A percentile compares a stretch with the other conserved stretches of the same genome.
Evolutionary conservation across 2,888 invertebrate genomes (phyloP).

Genomic region (Tiphia femorata): DNA sequence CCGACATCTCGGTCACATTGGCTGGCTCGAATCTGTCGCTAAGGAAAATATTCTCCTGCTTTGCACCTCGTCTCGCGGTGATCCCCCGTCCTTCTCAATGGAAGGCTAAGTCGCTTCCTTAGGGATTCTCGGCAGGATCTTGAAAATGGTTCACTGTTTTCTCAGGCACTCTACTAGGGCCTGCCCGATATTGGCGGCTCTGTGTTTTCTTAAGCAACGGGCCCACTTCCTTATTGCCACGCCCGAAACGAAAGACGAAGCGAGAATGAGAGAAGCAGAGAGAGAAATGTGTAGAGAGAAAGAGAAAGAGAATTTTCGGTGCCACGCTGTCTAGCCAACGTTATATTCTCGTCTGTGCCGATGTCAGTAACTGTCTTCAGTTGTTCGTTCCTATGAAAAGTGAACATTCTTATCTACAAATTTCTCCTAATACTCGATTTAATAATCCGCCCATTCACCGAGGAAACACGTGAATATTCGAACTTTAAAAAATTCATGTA

Average conservation of each 20-base stretch:
- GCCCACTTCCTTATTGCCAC: conserved; percentile 67
- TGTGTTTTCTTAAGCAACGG: conserved; percentile 66
- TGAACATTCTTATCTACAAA: too few relatives aligned
- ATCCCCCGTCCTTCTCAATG: conserved; percentile 21
- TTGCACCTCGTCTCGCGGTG: too few relatives aligned
- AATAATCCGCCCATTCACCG: too few relatives aligned
- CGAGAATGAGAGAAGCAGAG: conserved; percentile 7
- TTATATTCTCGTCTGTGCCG: too few relatives aligned
- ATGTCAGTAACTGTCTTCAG: too few relatives aligned
- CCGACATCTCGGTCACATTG: too few relatives aligned
- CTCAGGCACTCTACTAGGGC: conserved; percentile 58
- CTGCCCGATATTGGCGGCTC: conserved; percentile 63
- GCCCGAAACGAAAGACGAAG: conserved; percentile 27
- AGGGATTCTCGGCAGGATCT: conserved; percentile 36
- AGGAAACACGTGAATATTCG: too few relatives aligned
- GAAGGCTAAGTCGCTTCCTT: conserved; percentile 17
- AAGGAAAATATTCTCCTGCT: too few relatives aligned
- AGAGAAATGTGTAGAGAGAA: conserved; percentile 24
- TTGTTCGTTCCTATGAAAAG: too few relatives aligned
- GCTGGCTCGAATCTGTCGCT: too few relatives aligned
- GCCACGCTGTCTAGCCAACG: conserved; percentile 60
- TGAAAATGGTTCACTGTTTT: conserved; percentile 57
- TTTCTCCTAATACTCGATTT: too few relatives aligned
- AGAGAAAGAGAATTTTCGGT: conserved; percentile 38
- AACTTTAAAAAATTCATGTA: too few relatives aligned